Percentiles rank a stretch among this genome's conserved stretches.
These are phyloP conservation scores for Hemiprocne comata DNA, from an alignment of 2,113 vertebrate genomes.

Conservation along the genomic window DNA sequence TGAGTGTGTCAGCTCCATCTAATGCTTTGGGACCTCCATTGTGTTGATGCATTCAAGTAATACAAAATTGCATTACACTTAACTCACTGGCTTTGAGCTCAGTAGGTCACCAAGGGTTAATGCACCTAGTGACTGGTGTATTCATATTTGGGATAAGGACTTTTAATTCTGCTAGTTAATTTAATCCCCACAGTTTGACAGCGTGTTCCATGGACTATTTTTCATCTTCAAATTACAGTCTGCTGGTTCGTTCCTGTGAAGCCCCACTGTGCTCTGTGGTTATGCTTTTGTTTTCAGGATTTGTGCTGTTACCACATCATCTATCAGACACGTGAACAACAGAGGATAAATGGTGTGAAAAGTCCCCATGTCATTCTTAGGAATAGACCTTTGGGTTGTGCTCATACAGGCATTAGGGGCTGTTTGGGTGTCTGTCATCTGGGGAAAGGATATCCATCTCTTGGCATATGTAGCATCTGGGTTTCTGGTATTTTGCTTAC, in stretches of 20 bases:
- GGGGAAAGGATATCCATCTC: neutral
- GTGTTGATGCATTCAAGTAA: neutral
- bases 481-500: neutral
- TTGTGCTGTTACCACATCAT: neutral
- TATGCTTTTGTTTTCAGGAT: constrained; percentile 5
- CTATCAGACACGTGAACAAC: neutral
- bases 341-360: neutral
- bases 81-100: neutral
- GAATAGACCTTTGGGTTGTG: neutral
- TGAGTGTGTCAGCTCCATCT: neutral
- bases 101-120: neutral
- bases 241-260: constrained; percentile 25
- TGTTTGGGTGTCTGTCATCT: neutral
- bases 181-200: constrained; percentile 23
- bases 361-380: neutral
- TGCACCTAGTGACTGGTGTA: neutral
- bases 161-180: constrained; percentile 45
- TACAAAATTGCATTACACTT: neutral
- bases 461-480: neutral
- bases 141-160: neutral
- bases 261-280: constrained; percentile 32
- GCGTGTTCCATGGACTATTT: neutral
- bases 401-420: neutral
- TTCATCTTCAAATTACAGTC: constrained; percentile 38
- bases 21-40: neutral